phyloP scores from a whole-genome alignment of 2,888 invertebrate genomes.

The Timema cristinae region DNA sequence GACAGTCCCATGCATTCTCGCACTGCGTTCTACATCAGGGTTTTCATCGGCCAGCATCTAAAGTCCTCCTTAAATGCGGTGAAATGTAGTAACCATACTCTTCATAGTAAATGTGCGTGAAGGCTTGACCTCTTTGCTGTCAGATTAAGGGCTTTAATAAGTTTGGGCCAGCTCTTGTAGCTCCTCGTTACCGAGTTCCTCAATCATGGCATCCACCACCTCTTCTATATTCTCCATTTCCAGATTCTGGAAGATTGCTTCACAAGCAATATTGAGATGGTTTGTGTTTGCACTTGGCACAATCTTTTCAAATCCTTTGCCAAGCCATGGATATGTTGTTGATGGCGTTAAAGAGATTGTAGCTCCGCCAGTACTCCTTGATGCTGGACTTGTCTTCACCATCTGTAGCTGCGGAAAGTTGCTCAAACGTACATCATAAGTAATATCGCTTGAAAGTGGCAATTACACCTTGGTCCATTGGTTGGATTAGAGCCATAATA shows the following conservation, averaged over 20 bases:
- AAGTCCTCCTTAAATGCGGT: not conserved
- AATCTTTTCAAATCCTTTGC: not conserved
- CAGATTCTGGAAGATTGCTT: not conserved
- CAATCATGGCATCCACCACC: not conserved
- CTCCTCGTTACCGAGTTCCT: not conserved
- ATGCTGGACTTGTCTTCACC: not conserved
- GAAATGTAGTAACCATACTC: not conserved
- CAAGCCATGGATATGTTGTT: constrained; percentile 5
- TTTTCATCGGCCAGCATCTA: not conserved
- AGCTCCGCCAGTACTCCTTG: not conserved
- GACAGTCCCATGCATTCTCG: not conserved
- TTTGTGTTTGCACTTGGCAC: not conserved
- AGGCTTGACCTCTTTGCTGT: not conserved
- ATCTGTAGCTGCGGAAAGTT: constrained; percentile 1
- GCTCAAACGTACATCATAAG: not conserved
- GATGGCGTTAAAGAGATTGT: not conserved
- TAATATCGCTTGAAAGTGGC: not conserved
- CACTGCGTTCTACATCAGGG: not conserved
- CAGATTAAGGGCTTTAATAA: not conserved
- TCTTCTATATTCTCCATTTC: not conserved
- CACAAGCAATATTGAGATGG: too few species aligned
- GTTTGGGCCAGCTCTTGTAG: not conserved
- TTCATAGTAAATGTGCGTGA: not conserved
- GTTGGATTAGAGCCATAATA: not conserved
- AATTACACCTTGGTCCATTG: not conserved